A percentile compares a stretch with the other conserved stretches of the same genome.
These are phyloP conservation scores for Drosophila putrida DNA, from an alignment of 2,888 invertebrate genomes.

Conservation along the genomic window DNA sequence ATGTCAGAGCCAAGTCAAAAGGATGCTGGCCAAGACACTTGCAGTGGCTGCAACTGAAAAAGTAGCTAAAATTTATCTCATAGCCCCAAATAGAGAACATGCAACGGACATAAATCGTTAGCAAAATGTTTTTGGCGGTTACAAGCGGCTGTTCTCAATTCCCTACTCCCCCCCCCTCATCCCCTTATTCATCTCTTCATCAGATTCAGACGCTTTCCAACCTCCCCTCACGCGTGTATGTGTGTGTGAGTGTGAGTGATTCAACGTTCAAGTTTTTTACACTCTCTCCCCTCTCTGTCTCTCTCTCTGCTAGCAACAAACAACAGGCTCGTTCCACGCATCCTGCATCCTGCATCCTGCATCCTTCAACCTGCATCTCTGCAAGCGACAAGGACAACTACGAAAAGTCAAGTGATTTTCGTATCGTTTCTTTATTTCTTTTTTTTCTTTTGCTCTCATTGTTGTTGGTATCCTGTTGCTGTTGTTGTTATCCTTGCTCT, in stretches of 20 bases:
- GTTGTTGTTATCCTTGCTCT: neutral
- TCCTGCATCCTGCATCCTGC: slow-evolving; percentile 49
- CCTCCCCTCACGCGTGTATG: slow-evolving; percentile 2
- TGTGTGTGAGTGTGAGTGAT: slow-evolving; percentile 6
- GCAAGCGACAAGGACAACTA: slow-evolving; percentile 71
- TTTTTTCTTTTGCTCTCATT: slow-evolving; percentile 42
- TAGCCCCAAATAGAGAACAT: slow-evolving; percentile 45
- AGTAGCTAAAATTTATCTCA: slow-evolving; percentile 68
- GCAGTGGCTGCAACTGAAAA: slow-evolving; percentile 58
- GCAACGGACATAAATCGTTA: slow-evolving; percentile 78
- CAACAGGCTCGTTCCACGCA: slow-evolving; percentile 18
- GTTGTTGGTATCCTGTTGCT: slow-evolving; percentile 25
- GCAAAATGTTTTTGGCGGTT: slow-evolving; percentile 79
- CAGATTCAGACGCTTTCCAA: slow-evolving; percentile 19
- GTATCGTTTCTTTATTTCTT: slow-evolving; percentile 33
- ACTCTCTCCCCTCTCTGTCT: slow-evolving; percentile 19
- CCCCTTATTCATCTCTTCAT: too few relatives aligned
- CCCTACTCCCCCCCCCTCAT: neutral
- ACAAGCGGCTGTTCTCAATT: slow-evolving; percentile 47
- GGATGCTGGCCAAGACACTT: slow-evolving; percentile 14
- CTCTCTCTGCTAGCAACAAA: neutral
- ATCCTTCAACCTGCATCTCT: slow-evolving; percentile 44
- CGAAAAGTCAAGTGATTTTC: slow-evolving; percentile 71
- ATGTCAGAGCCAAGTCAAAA: neutral
- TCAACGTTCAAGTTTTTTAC: slow-evolving; percentile 65